A percentile compares a stretch with the other conserved stretches of the same genome.
These are phyloP conservation scores for Apamea monoglypha DNA, from an alignment of 2,888 invertebrate genomes.

Conservation along the genomic window DNA sequence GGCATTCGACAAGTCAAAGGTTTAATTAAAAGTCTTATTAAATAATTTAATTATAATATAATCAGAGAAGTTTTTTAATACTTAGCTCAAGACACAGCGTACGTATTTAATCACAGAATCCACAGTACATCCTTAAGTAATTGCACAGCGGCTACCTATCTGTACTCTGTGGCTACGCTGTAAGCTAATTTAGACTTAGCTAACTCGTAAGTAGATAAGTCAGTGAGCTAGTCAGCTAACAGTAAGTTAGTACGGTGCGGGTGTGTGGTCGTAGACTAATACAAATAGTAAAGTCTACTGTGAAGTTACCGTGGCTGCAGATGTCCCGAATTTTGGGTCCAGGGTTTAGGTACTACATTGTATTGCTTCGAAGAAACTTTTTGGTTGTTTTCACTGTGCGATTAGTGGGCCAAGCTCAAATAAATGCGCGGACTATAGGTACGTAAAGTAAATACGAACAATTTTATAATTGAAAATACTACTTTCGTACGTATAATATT, in stretches of 20 bases:
- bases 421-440: not conserved
- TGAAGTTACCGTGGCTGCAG: slow-evolving; percentile 49
- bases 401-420: not conserved
- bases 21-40: not conserved
- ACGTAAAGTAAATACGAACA: not conserved
- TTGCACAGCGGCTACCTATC: slow-evolving; percentile 32
- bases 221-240: slow-evolving; percentile 65
- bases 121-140: slow-evolving; percentile 26
- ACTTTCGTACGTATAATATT: not conserved
- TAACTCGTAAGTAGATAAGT: slow-evolving; percentile 67
- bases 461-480: not conserved
- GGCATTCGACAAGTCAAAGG: not conserved
- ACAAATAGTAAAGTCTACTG: slow-evolving; percentile 62
- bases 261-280: slow-evolving; percentile 58
- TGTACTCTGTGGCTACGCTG: slow-evolving; percentile 42
- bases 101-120: slow-evolving; percentile 7
- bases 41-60: not conserved
- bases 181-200: slow-evolving; percentile 67
- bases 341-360: slow-evolving; percentile 21
- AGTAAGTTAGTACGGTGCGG: slow-evolving; percentile 59
- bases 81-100: not conserved
- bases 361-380: not conserved
- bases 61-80: not conserved
- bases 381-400: not conserved
- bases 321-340: slow-evolving; percentile 44